Conservation (phyloP, 2,888 invertebrate species). For the Nudaria mundana region DNA sequence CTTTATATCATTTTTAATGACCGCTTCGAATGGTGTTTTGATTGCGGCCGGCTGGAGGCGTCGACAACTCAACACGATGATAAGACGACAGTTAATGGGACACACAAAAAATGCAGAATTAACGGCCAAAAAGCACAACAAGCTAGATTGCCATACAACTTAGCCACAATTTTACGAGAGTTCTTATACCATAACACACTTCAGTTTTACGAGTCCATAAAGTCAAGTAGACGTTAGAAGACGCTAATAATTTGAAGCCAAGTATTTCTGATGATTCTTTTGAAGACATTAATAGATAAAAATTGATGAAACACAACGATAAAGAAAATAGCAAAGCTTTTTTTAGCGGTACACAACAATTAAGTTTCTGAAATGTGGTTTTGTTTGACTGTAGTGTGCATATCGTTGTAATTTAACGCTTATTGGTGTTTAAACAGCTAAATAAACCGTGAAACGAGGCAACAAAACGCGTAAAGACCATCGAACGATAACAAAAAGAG, state of each 20-base stretch:
- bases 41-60: conserved; percentile 79
- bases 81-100: conserved; percentile 72
- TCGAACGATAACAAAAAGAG: conserved; percentile 71
- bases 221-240: conserved; percentile 55
- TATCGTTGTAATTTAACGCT: conserved; percentile 63
- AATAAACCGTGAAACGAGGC: conserved; percentile 76
- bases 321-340: conserved; percentile 27
- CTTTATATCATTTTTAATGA: conserved; percentile 80
- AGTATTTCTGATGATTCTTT: conserved; percentile 50
- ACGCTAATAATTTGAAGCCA: conserved; percentile 61
- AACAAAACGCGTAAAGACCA: conserved; percentile 74
- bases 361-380: conserved; percentile 32
- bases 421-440: conserved; percentile 68
- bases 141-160: conserved; percentile 25
- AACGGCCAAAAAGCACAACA: conserved; percentile 60
- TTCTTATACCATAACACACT: conserved; percentile 67
- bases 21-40: conserved; percentile 77
- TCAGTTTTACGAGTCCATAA: conserved; percentile 69
- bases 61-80: conserved; percentile 80
- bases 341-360: conserved; percentile 30
- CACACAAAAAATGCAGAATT: conserved; percentile 72
- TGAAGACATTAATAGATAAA: conserved; percentile 34
- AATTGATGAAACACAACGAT: conserved; percentile 8
- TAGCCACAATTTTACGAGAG: conserved; percentile 60
- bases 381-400: conserved; percentile 48